Base-by-base conservation (phyloP, 2,113 vertebrate species). In the Steatornis caripensis region DNA sequence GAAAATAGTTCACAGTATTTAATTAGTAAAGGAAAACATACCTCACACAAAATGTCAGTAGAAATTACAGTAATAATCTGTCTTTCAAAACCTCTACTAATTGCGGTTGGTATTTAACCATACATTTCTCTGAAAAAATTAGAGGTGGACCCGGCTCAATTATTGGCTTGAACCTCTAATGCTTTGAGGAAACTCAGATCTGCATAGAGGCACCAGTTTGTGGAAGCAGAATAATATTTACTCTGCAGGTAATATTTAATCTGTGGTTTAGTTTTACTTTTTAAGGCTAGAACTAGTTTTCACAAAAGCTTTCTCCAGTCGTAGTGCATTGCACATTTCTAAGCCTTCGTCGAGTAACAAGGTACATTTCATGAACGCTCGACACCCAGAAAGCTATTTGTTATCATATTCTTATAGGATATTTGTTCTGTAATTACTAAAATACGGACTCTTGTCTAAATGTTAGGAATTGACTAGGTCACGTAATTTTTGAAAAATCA, bases 381-480 rank as follows among this genome's bases (percentile, higher is more conserved):
- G 12, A 74, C 43, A 64, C 19, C 48, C 19, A 90, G 45, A 93
- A 97, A 66, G 4, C 51, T n/a, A 15, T 57, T 95, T 97, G 45
- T 70, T 92, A 48, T 55, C 14, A 15, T 49, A 69, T 20, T 64
- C 11, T 45, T 53, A 8, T 2, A 57, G 92, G 15, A 80, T 37
- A 75, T 97, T 96, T 94, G 66, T 97, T 74, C 78, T 91, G 79
- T 81, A 97, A 97, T 96, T 76, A 79, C 61, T 90, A 95, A 97
- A 97, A 95, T 94, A 79, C 58, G 79, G 77, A 93, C 78, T 64
- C 90, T 87, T 93, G 89, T 92, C 76, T 94, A 90, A 88, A 96
- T 95, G 92, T 94, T 93, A 92, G 76, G 93, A 93, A 96, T 57
- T 92, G 90, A 90, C 79, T 95, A 21, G 46, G 51, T 95, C 90